Evolutionary conservation across 2,113 vertebrate species (phyloP), one percentile per base, ranked within the genome.

Genomic region (Arothron firmamentum): DNA sequence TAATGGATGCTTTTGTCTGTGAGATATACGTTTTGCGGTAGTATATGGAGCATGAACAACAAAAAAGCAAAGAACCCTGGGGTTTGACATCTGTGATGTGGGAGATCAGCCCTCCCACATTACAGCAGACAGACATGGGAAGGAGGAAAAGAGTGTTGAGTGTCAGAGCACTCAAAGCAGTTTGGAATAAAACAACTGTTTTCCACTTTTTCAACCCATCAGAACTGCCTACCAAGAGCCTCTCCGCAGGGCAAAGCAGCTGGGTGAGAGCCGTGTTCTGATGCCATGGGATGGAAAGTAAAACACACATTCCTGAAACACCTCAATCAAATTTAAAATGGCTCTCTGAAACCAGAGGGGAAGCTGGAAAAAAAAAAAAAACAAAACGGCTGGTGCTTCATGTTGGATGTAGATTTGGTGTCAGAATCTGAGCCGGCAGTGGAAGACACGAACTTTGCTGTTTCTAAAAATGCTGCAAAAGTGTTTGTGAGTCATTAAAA

Each of bases 391-490:
- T 46, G 5, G 20, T 41, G 23, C 15, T 19, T 41, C 56, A 49
- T 45, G 49, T 47, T 28, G 23, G 60, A 46, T 58, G 69, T 25
- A 57, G 20, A 72, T 63, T 71, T 66, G 42, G 63, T 65, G 52
- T 72, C 59, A 31, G 59, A 48, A 64, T 59, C 65, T 28, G 16
- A 79, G 62, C 52, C 17, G 20, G 41, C 2, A 46, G 56, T 52
- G 58, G 65, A 19, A 60, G 61, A 56, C 34, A 52, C 17, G 6
- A 47, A 59, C 58, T 72, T 70, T 62, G 64, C 72, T 65, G 58
- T 65, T 49, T 72, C 60, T 72, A 77, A 78, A 80, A 81, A 72
- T 79, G 70, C 62, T 59, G 59, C 23, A 55, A 75, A 83, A 76
- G 74, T 25, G 49, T 56, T 72, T 65, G 53, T 47, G 73, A 75